Percentiles rank a stretch among this genome's conserved stretches.
phyloP scores from a whole-genome alignment of 2,113 vertebrate species.

The Crotalus horridus region DNA sequence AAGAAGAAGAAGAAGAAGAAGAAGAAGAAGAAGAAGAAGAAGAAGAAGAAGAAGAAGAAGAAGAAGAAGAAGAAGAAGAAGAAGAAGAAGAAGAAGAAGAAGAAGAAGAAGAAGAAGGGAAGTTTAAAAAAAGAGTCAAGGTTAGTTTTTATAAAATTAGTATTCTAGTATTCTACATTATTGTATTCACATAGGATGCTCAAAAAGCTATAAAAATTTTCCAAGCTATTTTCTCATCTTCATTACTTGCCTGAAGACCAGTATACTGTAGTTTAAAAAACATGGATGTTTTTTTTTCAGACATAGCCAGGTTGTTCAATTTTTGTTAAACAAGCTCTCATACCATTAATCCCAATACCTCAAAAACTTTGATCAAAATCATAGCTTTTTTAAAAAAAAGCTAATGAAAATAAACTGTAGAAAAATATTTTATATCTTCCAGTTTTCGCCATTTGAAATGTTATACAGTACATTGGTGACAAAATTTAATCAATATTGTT shows the following conservation, averaged over 20 bases:
- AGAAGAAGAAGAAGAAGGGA: too few species aligned
- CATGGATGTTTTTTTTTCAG: background rate
- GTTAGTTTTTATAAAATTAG: background rate
- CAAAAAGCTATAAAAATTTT: constrained; percentile 11
- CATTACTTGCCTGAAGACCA: constrained; percentile 9
- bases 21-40: too few species aligned
- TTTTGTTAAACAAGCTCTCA: background rate
- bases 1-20: too few species aligned
- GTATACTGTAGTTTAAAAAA: background rate
- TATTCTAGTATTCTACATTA: constrained; percentile 1
- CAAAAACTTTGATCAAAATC: background rate
- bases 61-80: too few species aligned
- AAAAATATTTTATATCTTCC: background rate
- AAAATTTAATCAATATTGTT: background rate
- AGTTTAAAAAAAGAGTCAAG: background rate
- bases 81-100: too few species aligned
- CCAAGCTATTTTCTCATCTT: background rate
- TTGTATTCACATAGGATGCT: background rate
- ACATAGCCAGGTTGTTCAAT: background rate
- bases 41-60: too few species aligned
- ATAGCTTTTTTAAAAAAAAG: background rate
- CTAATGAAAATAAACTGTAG: background rate
- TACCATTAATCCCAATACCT: background rate
- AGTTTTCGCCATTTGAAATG: background rate
- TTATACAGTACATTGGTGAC: background rate